Evolutionary conservation across 2,113 vertebrate genomes (phyloP), one percentile per base, ranked within the genome.

Genomic region (Lagopus leucura): DNA sequence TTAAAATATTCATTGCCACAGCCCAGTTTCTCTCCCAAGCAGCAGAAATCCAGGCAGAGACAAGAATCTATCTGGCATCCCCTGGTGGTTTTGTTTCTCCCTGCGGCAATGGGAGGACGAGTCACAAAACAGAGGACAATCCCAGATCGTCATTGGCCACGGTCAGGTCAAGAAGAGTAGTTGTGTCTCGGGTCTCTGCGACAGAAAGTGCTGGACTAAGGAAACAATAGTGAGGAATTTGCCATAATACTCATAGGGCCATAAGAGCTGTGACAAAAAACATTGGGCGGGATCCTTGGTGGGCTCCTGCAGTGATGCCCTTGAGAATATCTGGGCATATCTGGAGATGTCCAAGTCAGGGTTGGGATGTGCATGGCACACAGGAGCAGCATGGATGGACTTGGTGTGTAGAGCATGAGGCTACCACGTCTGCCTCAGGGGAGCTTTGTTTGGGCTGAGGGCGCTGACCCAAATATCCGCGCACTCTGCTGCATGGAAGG

Each of bases 1-100:
- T 85, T 95, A 94, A 96, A 96, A 96, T 92, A 96, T 93, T 96
- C 95, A 92, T 94, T 42, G 88, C 90, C 92, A 70, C 88, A 90
- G 93, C 95, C 90, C 92, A 79, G 93, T 84, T 82, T 96, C 88
- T 79, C 92, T 94, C 88, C 73, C 5, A 1, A 79, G 90, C 80
- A 96, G 77, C 83, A 82, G 77, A 72, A 90, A 94, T 30, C 47
- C 90, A 84, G 90, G 90, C 82, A 34, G 85, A 88, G 93, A 89
- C 0, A 0, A 84, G 91, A 90, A 84, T 95, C 86, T 94, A 90
- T 95, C 91, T 95, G 94, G 94, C 94, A 95, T 96, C 96, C 94
- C 95, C 95, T 94, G 88, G 94, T 94, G 95, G 95, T 58, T 93
- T 91, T 12, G 36, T 71, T 73, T 94, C 90, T 79, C 80, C 80